phyloP scores from a whole-genome alignment of 2,113 vertebrate species.

The Dermatemys mawii region DNA sequence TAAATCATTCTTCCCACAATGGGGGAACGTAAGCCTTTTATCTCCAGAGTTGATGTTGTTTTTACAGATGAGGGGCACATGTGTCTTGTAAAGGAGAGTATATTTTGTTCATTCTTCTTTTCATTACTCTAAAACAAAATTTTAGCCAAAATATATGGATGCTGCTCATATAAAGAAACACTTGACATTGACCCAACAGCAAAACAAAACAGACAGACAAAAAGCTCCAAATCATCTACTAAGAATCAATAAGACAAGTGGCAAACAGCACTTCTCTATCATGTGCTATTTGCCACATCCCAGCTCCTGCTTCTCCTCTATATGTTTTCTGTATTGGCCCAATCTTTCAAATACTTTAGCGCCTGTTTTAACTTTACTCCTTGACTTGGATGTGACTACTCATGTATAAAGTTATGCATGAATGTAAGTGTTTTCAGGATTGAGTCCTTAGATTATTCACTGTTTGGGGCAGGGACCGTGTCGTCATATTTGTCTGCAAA shows the following conservation, averaged over 20 bases:
- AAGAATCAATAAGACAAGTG: background rate
- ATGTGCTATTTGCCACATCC: background rate
- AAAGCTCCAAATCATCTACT: background rate
- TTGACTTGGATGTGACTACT: background rate
- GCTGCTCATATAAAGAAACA: background rate
- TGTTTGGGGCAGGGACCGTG: background rate
- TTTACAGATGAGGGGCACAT: background rate
- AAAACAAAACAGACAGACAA: background rate
- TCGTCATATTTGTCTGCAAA: background rate
- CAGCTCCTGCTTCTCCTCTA: background rate
- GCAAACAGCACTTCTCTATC: background rate
- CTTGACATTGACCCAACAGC: background rate
- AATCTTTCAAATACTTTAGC: background rate
- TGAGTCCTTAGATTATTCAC: background rate
- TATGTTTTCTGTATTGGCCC: background rate
- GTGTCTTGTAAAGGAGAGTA: background rate
- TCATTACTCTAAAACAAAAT: background rate
- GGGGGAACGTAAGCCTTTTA: background rate
- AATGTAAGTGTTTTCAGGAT: background rate
- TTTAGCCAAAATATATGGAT: background rate
- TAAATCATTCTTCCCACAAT: background rate
- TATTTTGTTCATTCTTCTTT: background rate
- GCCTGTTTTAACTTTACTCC: background rate
- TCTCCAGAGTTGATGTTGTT: background rate
- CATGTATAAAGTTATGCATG: rapidly evolving